Base-by-base conservation (phyloP, 2,797 vertebrate genomes). In the Myiotriccus ornatus region DNA sequence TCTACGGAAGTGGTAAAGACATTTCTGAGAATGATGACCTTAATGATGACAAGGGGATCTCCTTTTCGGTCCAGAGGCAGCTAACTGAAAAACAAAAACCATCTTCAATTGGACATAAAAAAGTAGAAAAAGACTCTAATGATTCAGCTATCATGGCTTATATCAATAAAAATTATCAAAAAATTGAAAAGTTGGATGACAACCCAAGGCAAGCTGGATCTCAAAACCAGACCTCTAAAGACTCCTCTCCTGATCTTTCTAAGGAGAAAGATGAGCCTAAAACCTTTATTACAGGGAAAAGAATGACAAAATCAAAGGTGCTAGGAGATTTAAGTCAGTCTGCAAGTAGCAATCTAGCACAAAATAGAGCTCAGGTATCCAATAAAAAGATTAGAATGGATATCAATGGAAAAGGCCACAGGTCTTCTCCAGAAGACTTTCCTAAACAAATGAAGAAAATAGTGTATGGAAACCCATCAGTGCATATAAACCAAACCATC, bases 31-130 rank as follows among this genome's bases (percentile, higher is more conserved):
- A 39, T 88, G 95, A 70, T 73, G 19, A 53, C 59, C 53, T 87
- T 53, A 83, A 47, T 86, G 96, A 97, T 97, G 98, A 96, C 95
- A 97, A 93, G 97, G 96, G 64, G 95, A 97, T 93, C 96, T 96
- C 91, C 98, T 98, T 43, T 97, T 88, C 95, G 83, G 34, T 64
- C n/a, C 86, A 93, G 74, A 82, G 84, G 52, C 95, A 95, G 92
- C 69, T 94, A 94, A 95, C 56, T 49, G 87, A 96, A 83, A 97
- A 96, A 62, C 93, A 93, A 59, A 95, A 81, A 23, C 0, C 32
- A 43, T 70, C 68, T 52, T 85, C 79, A 68, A 81, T 10, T 70
- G 75, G 78, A 95, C 94, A 89, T 62, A 96, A 89, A 94, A 91
- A 81, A 81, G 62, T 34, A 89, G 76, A 55, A 62, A 71, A 84